phyloP scores from a whole-genome alignment of 2,797 vertebrate species.

The Melanotaenia boesemani region DNA sequence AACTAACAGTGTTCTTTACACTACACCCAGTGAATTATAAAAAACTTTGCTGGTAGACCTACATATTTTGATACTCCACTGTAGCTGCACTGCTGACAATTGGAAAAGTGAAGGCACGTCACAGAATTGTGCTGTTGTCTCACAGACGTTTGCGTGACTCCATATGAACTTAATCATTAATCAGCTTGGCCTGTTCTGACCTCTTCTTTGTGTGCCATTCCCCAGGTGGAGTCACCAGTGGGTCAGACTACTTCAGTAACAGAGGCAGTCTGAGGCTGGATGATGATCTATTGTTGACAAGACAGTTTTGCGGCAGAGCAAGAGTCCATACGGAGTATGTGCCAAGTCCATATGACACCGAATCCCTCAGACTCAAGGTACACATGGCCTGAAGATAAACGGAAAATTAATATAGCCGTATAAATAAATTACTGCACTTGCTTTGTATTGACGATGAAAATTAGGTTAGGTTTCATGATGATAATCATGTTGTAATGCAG shows the following conservation, averaged over 20 bases:
- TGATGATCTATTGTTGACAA: constrained; percentile 82
- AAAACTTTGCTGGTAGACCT: constrained; percentile 11
- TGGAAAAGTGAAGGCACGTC: not conserved
- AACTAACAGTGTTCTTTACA: constrained; percentile 30
- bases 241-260: constrained; percentile 90
- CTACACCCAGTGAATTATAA: constrained; percentile 32
- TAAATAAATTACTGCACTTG: too few species aligned
- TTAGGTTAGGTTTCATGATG: too few species aligned
- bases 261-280: constrained; percentile 91
- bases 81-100: constrained; percentile 10
- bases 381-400: not conserved
- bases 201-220: constrained; percentile 38
- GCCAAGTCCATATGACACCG: constrained; percentile 94
- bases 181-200: constrained; percentile 6
- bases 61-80: constrained; percentile 11
- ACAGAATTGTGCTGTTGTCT: not conserved
- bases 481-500: too few species aligned
- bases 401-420: too few species aligned
- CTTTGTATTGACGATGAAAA: too few species aligned
- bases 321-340: constrained; percentile 93
- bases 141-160: constrained; percentile 1
- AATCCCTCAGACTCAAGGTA: constrained; percentile 95
- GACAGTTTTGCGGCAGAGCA: constrained; percentile 90
- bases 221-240: constrained; percentile 92
- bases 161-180: not conserved